These are phyloP conservation scores for Geophilus truncorum DNA, from an alignment of 2,888 invertebrate species.

Conservation along the genomic window DNA sequence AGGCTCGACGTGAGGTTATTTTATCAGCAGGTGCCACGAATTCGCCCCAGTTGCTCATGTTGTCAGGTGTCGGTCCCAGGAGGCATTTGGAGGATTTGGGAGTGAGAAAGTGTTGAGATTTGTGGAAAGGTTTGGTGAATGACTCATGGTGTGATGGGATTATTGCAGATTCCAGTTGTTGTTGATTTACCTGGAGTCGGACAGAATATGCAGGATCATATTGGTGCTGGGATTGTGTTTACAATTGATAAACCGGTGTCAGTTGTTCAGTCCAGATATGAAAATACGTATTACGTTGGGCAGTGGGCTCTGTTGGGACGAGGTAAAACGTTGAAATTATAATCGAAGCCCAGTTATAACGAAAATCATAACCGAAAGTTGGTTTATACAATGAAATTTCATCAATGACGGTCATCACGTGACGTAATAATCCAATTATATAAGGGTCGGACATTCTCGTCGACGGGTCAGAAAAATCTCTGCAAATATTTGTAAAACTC, in stretches of 20 bases:
- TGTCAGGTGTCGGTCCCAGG: conserved; percentile 20
- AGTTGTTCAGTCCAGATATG: conserved; percentile 40
- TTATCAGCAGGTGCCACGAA: conserved; percentile 28
- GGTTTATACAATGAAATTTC: no score
- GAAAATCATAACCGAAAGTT: no score
- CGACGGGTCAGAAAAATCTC: no score
- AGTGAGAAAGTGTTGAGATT: not conserved
- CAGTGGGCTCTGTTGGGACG: conserved; percentile 29
- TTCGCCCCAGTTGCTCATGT: conserved; percentile 28
- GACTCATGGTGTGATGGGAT: no score
- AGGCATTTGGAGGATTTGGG: not conserved
- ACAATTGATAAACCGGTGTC: conserved; percentile 65
- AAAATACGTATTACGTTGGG: conserved; percentile 29
- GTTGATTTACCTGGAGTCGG: conserved; percentile 73
- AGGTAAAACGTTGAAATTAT: conserved; percentile 17
- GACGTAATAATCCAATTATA: no score
- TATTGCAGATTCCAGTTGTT: conserved; percentile 62
- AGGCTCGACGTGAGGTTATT: conserved; percentile 7
- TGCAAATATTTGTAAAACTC: no score
- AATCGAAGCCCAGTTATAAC: no score
- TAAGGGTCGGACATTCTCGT: no score
- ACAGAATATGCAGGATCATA: conserved; percentile 81
- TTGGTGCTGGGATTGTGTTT: conserved; percentile 77
- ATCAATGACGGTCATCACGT: no score
- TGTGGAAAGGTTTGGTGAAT: not conserved